phyloP scores from a whole-genome alignment of 2,888 invertebrate species.

The Meghimatium bilineatum region DNA sequence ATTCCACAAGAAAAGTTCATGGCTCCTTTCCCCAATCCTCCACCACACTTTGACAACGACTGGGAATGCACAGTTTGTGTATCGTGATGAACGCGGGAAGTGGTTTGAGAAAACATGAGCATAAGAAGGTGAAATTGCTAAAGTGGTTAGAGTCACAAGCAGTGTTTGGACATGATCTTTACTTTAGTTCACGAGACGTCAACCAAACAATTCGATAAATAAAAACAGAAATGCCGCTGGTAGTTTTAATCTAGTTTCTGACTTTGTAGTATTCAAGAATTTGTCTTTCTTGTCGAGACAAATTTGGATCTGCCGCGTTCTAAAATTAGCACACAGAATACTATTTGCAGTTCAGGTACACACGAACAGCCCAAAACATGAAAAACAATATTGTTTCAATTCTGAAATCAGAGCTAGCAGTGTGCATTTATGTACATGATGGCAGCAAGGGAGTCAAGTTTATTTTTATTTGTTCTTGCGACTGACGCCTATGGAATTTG shows the following conservation, averaged over 20 bases:
- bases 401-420: too few species aligned
- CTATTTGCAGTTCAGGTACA: conserved; percentile 1
- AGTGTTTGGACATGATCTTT: neutral
- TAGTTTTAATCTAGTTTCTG: neutral
- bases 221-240: neutral
- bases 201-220: neutral
- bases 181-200: neutral
- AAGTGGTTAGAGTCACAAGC: neutral
- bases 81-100: neutral
- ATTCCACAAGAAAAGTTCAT: neutral
- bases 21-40: neutral
- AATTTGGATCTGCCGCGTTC: neutral
- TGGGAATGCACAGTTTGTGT: neutral
- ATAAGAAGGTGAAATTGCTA: conserved; percentile 3
- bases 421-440: neutral
- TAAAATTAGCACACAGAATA: conserved; percentile 9
- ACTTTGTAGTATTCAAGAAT: neutral
- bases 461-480: conserved; percentile 9
- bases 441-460: neutral
- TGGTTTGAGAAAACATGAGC: neutral
- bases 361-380: neutral
- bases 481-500: neutral
- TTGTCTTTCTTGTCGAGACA: conserved; percentile 9
- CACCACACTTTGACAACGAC: neutral
- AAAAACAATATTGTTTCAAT: neutral